Conservation (phyloP, 2,113 vertebrate genomes). For the Nothobranchius kuhntae region DNA sequence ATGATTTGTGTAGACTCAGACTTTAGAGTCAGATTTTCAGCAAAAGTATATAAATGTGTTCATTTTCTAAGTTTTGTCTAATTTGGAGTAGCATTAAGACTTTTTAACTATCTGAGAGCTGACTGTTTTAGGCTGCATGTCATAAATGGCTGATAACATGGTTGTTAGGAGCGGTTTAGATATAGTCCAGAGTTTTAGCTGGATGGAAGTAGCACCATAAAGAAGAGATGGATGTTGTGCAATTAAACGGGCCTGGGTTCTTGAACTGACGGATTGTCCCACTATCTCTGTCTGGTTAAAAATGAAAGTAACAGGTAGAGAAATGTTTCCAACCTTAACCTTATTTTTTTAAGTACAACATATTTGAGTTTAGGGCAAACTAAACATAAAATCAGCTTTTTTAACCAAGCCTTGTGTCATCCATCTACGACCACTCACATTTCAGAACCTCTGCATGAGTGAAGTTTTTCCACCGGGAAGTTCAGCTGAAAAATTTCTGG, state of each 20-base stretch:
- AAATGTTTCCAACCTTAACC: background rate
- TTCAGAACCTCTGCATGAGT: background rate
- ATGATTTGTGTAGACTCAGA: no score
- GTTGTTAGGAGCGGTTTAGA: slow-evolving; percentile 2
- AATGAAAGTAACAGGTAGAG: background rate
- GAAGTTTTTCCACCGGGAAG: slow-evolving; percentile 4
- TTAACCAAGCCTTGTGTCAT: no score
- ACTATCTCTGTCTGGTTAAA: background rate
- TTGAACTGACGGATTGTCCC: background rate
- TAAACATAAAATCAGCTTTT: no score
- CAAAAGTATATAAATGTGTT: no score
- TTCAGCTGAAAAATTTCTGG: slow-evolving; percentile 28
- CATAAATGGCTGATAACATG: slow-evolving; percentile 7
- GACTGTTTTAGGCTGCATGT: background rate
- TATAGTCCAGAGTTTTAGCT: slow-evolving; percentile 1
- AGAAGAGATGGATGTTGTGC: slow-evolving; percentile 1
- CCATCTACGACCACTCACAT: background rate
- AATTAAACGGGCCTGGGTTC: background rate
- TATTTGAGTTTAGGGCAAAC: no score
- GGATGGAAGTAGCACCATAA: slow-evolving; percentile 8
- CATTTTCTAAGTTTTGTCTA: no score
- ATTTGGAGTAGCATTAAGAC: no score
- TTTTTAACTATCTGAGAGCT: no score
- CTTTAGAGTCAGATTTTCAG: no score
- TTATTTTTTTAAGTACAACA: background rate